Evolutionary conservation across 2,888 invertebrate genomes (phyloP).

Genomic region (Ochropacha duplaris): DNA sequence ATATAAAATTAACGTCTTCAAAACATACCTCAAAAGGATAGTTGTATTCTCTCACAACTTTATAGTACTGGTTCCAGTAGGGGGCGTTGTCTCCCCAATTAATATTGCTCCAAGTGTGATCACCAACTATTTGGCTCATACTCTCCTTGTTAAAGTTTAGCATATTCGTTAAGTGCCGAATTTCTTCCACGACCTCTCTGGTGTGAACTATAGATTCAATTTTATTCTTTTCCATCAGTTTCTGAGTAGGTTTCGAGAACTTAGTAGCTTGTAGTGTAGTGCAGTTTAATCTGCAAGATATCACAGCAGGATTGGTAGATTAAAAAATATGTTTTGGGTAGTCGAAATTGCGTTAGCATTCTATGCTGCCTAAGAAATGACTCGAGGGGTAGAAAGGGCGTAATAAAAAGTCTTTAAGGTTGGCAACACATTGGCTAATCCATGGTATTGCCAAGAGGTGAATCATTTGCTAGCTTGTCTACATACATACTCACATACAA

Average conservation of each 20-base stretch:
- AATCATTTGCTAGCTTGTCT: no score
- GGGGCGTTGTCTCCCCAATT: slow-evolving; percentile 78
- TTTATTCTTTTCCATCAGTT: slow-evolving; percentile 64
- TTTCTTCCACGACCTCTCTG: slow-evolving; percentile 63
- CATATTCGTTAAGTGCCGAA: slow-evolving; percentile 59
- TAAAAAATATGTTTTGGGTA: background rate
- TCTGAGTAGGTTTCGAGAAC: slow-evolving; percentile 68
- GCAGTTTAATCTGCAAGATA: slow-evolving; percentile 64
- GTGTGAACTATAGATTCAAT: slow-evolving; percentile 55
- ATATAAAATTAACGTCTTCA: no score
- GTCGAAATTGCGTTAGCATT: no score
- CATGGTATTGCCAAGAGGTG: no score
- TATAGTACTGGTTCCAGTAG: slow-evolving; percentile 77
- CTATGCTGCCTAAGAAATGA: no score
- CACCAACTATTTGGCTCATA: slow-evolving; percentile 24
- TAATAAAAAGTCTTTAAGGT: no score
- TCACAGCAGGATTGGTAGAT: background rate
- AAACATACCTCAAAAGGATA: slow-evolving; percentile 69
- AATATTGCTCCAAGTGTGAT: slow-evolving; percentile 59
- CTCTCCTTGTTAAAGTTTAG: slow-evolving; percentile 56
- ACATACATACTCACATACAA: background rate
- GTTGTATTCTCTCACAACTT: slow-evolving; percentile 59
- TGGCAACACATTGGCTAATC: no score
- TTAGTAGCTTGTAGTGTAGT: slow-evolving; percentile 65
- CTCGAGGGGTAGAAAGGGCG: no score